phyloP scores from a whole-genome alignment of 2,888 invertebrate species.

The Rhodophaea formosa region DNA sequence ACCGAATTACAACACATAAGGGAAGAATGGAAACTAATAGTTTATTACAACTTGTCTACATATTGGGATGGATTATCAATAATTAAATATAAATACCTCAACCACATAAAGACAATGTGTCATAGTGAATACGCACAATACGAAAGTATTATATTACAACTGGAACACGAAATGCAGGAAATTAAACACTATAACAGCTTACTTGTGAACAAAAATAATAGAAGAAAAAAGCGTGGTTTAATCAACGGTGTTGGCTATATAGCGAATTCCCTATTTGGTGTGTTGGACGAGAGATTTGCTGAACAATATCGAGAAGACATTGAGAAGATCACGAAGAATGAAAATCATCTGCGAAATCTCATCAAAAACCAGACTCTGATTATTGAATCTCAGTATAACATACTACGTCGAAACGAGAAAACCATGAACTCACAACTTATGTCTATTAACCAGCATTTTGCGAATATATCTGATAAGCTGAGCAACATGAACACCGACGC shows the following conservation, averaged over 20 bases:
- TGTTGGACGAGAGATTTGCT: constrained; percentile 23
- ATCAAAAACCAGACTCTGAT: constrained; percentile 20
- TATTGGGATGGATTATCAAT: too few species aligned
- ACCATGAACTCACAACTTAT: constrained; percentile 16
- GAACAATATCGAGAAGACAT: constrained; percentile 22
- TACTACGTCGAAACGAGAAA: constrained; percentile 10
- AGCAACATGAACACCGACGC: too few species aligned
- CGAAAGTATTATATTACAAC: neutral
- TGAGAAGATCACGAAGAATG: constrained; percentile 8
- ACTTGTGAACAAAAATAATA: neutral
- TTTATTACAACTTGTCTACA: too few species aligned
- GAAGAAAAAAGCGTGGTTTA: neutral
- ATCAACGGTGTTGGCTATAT: constrained; percentile 7
- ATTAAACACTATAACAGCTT: neutral
- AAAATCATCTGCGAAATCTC: constrained; percentile 16
- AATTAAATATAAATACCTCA: too few species aligned
- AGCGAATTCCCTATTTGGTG: constrained; percentile 16
- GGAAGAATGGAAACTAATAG: too few species aligned
- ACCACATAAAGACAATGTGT: too few species aligned
- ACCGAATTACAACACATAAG: too few species aligned
- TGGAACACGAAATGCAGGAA: neutral
- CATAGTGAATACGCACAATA: too few species aligned
- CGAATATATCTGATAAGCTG: too few species aligned
- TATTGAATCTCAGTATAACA: constrained; percentile 21
- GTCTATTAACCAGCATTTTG: too few species aligned